Base-by-base conservation (phyloP, 1,140 invertebrate species). In the Apis laboriosa region DNA sequence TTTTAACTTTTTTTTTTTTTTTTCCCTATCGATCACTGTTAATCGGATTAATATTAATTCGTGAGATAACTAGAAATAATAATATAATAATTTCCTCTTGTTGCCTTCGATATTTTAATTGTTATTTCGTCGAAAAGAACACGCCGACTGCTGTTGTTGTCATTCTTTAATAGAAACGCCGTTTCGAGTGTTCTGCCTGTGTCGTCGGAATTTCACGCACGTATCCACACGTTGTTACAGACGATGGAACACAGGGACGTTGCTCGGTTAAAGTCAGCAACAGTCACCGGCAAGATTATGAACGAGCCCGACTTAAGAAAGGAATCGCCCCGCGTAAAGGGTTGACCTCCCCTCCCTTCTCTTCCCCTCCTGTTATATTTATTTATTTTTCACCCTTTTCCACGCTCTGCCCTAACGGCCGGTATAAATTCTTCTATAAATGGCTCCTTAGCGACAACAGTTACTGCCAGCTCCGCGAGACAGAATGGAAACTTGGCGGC, bases 371-470 rank as follows among this genome's bases (percentile, higher is more conserved):
- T n/a, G 82, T 81, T 88, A 80, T 91, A 91, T 91, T 90, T 91
- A 91, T 91, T 90, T 91, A 91, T 90, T 91, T 91, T 88, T 90
- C 83, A 80, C 72, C 80, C 85, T 81, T 84, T 60, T 73, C 51
- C 60, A 51, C 43, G n/a, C 64, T 83, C 51, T 66, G 43, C 61
- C 84, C 75, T 88, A 90, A 90, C 84, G 87, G 88, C 90, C 64
- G 84, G 76, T 90, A 91, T 91, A 91, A 90, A 91, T 91, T 91
- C 84, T 88, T 78, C 84, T 79, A 73, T 83, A 85, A 90, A 88
- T 83, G 80, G 58, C 78, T 84, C 74, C 72, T 85, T 74, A 80
- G 66, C 78, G 75, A 72, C 74, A 28, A 71, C 53, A 53, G 34
- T 77, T 68, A 43, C 76, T 19, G 67, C 28, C 76, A 55, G 56